phyloP scores from a whole-genome alignment of 2,113 vertebrate genomes.

The Pycnonotus jocosus region DNA sequence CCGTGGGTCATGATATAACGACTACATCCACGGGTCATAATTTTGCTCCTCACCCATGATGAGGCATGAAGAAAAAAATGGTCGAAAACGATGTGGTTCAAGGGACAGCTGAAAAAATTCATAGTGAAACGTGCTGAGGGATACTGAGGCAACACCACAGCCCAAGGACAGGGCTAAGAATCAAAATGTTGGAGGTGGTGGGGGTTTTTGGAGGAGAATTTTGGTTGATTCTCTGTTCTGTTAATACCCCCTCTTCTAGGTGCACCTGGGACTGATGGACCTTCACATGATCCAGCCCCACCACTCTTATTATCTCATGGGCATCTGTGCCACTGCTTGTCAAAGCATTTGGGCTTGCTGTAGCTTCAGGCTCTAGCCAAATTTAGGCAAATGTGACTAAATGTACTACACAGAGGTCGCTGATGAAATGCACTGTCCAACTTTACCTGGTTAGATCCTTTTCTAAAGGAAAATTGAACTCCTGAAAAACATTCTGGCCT shows the following conservation, averaged over 20 bases:
- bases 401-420: neutral
- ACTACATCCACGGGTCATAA: neutral
- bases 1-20: rapidly evolving
- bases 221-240: neutral
- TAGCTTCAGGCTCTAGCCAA: neutral
- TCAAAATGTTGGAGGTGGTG: neutral
- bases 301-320: neutral
- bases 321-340: neutral
- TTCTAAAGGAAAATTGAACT: neutral
- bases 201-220: rapidly evolving
- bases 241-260: neutral
- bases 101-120: neutral
- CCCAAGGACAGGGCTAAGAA: neutral
- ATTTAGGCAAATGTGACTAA: neutral
- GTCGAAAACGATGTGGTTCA: neutral
- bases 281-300: neutral
- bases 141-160: neutral
- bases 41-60: neutral
- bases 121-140: neutral
- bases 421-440: neutral
- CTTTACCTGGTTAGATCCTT: neutral
- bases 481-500: neutral
- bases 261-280: rapidly evolving
- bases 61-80: neutral
- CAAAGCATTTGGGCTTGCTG: neutral